Base-by-base conservation (phyloP, 2,113 vertebrate genomes). In the Rhabdomys dilectus region DNA sequence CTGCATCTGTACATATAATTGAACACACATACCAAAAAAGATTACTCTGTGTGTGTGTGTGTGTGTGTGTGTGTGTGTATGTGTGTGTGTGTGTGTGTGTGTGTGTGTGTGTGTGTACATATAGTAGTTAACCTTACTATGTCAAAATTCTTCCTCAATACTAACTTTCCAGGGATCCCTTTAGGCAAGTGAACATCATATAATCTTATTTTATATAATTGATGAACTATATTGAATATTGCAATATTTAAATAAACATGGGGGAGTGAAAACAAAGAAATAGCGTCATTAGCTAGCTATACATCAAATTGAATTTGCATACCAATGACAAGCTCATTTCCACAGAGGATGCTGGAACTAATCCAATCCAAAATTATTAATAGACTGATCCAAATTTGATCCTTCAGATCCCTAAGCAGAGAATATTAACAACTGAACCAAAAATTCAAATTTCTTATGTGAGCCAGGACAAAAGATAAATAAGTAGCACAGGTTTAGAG, bases 281-380 rank as follows among this genome's bases (percentile, higher is more conserved):
- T 22, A 94, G 39, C 29, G 60, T 29, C 36, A 60, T 48, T 68
- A 72, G 22, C 51, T 88, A 77, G 86, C 36, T 34, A 70, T 29
- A 22, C 5, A 95, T 34, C 87, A 76, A 84, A 93, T 29, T 48
- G 24, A 2, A 92, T 84, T 78, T 85, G 13, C 11, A 91, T 58
- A 80, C 3, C 60, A 72, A 96, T 95, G 19, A 24, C 22, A 72
- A 97, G 26, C 34, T 92, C 39, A 84, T 76, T 96, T 85, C 29
- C 73, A 95, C 4, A 91, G 26, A 76, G 77, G 8, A 26, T 95
- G 16, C 21, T 85, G 17, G 93, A 58, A 29, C 90, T 70, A 85
- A 70, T 17, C 10, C 76, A 84, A 34, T 56, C 22, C 19, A 91
- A 24, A 88, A 77, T 42, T 94, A 58, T 88, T 88, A 96, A 31